Evolutionary conservation across 2,797 vertebrate species (phyloP).

Genomic region (Clamator glandarius): DNA sequence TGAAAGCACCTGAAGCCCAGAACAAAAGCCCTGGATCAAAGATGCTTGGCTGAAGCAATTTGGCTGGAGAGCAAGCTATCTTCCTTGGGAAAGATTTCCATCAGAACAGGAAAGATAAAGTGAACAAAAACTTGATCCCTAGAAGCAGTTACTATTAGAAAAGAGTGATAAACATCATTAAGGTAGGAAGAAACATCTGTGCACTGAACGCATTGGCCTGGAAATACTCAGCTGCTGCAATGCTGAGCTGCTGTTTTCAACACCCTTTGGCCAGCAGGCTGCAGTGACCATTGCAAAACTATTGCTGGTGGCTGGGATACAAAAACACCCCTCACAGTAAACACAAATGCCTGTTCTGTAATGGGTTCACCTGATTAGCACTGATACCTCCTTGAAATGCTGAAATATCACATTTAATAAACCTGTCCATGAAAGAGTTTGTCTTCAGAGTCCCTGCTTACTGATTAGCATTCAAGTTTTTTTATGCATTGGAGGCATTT

Average conservation of each 20-base stretch:
- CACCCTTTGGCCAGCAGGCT: neutral
- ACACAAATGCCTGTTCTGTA: neutral
- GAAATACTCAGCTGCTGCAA: neutral
- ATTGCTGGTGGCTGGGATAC: accelerated
- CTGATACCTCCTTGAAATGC: neutral
- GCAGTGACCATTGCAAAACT: neutral
- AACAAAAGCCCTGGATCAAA: neutral
- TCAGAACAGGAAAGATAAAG: neutral
- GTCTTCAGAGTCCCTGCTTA: neutral
- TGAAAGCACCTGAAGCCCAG: neutral
- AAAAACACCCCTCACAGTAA: neutral
- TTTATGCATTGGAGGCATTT: neutral
- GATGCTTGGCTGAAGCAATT: neutral
- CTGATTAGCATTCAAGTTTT: neutral
- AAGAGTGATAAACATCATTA: neutral
- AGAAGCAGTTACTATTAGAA: neutral
- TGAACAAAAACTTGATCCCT: neutral
- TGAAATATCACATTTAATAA: neutral
- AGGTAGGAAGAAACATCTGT: neutral
- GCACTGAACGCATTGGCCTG: neutral
- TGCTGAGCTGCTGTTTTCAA: neutral
- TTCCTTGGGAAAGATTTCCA: neutral
- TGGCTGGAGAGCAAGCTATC: neutral
- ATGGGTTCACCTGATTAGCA: neutral
- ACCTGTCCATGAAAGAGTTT: neutral